Conservation (phyloP, 2,797 vertebrate genomes). For the Gallinago stenura region DNA sequence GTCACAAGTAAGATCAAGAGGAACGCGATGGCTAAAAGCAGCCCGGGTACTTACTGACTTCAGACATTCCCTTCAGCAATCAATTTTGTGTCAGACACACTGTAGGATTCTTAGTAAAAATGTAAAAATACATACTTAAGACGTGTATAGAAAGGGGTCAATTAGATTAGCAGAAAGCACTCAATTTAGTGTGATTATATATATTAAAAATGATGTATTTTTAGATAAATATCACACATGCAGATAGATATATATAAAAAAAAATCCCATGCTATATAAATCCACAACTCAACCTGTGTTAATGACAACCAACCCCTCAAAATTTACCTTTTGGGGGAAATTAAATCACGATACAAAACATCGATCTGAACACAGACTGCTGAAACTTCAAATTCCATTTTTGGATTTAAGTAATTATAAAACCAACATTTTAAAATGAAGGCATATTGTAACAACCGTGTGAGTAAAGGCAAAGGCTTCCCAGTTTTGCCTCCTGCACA, state of each 20-base stretch:
- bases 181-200: not conserved
- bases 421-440: not conserved
- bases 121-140: fast-evolving
- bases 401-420: not conserved
- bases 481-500: not conserved
- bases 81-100: not conserved
- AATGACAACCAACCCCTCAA: not conserved
- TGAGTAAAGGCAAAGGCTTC: not conserved
- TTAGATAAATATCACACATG: not conserved
- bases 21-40: not conserved
- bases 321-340: not conserved
- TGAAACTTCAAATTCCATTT: not conserved
- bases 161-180: not conserved
- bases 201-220: not conserved
- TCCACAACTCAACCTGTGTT: not conserved
- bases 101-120: fast-evolving
- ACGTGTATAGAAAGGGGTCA: not conserved
- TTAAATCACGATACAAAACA: not conserved
- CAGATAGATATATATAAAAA: not conserved
- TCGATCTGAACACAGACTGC: fast-evolving
- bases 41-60: too few species aligned
- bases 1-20: not conserved
- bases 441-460: too few species aligned
- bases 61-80: not conserved
- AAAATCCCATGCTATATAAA: not conserved